Evolutionary conservation across 2,888 invertebrate genomes (phyloP).

Genomic region (Leptothorax acervorum): DNA sequence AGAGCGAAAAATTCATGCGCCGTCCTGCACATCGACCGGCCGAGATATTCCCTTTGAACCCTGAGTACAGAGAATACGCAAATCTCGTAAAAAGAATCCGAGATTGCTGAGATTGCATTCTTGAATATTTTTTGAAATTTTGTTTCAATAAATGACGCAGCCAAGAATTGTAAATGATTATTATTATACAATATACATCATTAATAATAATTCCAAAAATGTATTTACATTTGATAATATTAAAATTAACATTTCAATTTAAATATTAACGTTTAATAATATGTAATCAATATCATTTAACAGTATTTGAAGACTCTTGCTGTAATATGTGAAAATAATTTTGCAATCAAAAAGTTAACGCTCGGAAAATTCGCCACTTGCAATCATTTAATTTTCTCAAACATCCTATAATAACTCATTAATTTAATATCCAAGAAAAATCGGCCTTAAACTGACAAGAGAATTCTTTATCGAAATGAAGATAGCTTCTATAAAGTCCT

Average conservation of each 20-base stretch:
- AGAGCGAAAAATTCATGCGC: constrained; percentile 33
- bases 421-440: not conserved
- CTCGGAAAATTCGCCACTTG: not conserved
- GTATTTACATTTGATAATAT: not conserved
- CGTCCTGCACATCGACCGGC: constrained; percentile 34
- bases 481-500: not conserved
- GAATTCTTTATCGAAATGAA: not conserved
- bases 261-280: not conserved
- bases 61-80: not conserved
- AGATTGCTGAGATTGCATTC: not conserved
- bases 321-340: not conserved
- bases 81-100: constrained; percentile 7
- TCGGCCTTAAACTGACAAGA: not conserved
- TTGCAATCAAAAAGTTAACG: not conserved
- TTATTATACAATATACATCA: not conserved
- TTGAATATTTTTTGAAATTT: not conserved
- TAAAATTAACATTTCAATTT: not conserved
- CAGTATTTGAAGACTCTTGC: not conserved
- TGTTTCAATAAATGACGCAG: not conserved
- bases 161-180: not conserved
- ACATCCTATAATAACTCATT: not conserved
- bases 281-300: not conserved
- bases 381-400: not conserved
- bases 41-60: constrained; percentile 44
- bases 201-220: not conserved